Percentiles rank a stretch among this genome's conserved stretches.
Conservation (phyloP, 1,140 invertebrate genomes). For the Lucilia cuprina region DNA sequence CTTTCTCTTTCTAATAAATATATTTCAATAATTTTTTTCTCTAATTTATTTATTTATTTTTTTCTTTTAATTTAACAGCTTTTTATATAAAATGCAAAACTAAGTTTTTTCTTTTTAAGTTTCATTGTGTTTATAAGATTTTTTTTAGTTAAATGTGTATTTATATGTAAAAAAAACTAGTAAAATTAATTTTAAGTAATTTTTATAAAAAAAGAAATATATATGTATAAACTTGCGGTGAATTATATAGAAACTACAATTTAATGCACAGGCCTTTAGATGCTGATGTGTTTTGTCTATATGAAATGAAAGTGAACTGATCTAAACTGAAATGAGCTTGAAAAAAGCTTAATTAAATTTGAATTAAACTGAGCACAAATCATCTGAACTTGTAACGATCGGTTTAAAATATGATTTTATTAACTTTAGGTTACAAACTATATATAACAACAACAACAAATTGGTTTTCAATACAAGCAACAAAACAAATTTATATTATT, state of each 20-base stretch:
- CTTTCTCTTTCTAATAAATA: background rate
- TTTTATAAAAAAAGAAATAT: background rate
- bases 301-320: background rate
- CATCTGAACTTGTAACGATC: background rate
- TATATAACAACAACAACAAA: background rate
- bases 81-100: background rate
- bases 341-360: background rate
- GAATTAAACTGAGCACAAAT: background rate
- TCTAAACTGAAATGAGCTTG: background rate
- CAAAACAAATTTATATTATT: background rate
- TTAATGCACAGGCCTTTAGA: constrained; percentile 8
- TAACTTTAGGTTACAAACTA: constrained; percentile 3
- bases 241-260: constrained; percentile 35
- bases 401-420: background rate
- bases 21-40: background rate
- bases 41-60: background rate
- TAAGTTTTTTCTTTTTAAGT: background rate
- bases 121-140: background rate
- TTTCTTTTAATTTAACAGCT: background rate
- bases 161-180: background rate
- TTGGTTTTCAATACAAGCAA: constrained; percentile 11
- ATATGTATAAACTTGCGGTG: constrained; percentile 30
- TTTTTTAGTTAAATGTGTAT: background rate
- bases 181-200: background rate
- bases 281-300: constrained; percentile 30